Conservation (phyloP, 2,113 vertebrate genomes). For the Corynorhinus townsendii region DNA sequence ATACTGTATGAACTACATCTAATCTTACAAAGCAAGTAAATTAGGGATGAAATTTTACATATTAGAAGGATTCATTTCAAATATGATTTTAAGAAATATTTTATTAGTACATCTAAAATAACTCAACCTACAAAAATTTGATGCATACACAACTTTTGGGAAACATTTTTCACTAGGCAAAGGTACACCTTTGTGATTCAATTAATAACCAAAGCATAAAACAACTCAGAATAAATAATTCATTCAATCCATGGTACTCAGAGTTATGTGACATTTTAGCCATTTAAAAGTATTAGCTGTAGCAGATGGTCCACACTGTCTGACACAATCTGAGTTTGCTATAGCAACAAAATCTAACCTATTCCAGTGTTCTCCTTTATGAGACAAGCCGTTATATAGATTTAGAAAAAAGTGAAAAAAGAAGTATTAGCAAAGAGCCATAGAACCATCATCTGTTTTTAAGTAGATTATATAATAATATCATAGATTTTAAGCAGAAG, state of each 20-base stretch:
- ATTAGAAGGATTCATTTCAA: neutral
- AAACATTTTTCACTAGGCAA: neutral
- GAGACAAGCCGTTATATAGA: neutral
- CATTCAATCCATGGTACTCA: neutral
- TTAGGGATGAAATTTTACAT: neutral
- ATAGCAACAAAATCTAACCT: neutral
- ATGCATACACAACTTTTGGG: neutral
- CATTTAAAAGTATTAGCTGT: neutral
- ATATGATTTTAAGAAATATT: neutral
- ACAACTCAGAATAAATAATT: neutral
- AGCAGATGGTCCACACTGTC: neutral
- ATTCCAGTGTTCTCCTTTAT: neutral
- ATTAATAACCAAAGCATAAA: neutral
- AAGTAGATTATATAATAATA: neutral
- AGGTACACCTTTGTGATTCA: neutral
- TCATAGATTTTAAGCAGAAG: neutral
- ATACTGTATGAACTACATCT: neutral
- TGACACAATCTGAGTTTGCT: neutral
- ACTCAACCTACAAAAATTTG: neutral
- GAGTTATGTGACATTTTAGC: neutral
- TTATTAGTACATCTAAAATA: neutral
- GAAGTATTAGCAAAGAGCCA: neutral
- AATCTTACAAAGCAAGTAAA: neutral
- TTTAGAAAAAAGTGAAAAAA: neutral
- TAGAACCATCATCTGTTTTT: neutral